Base-by-base conservation (phyloP, 2,888 invertebrate genomes). In the Orthosia cruda region DNA sequence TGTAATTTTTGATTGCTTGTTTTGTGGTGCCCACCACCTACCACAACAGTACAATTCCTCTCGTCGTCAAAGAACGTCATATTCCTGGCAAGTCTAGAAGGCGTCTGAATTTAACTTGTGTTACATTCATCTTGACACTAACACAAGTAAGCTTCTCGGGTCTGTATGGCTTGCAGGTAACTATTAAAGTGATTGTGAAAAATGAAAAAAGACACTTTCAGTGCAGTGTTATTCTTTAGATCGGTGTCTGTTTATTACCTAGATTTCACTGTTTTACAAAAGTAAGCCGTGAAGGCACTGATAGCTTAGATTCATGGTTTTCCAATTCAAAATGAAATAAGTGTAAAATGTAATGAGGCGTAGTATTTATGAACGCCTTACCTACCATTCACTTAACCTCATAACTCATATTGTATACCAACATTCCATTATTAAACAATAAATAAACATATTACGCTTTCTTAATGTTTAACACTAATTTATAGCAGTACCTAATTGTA, bases 101-200 rank as follows among this genome's bases (percentile, higher is more conserved):
- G 32, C 52, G 55, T 69, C 49, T 81, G 82, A 85, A 85, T 63
- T 32, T 62, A 49, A 71, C 85, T 75, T 81, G 85, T 82, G 77
- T 85, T 69, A 71, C 57, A 66, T 40, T 23, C 2, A 13, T 49
- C 13, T 62, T 57, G 64, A 20, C n/a, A 26, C 59, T 85, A 61
- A 76, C 85, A 85, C 85, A 71, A 81, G 81, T 62, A 62, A 71
- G 68, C 61, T 85, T 82, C 77, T 71, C 16, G 76, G 16, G 68
- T 75, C 58, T 66, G 52, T 52, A 49, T n/a, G 85, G 45, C 85
- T 82, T 82, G 76, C 32, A 59, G 26, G 55, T 62, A 55, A 61
- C 54, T 69, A 55, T 80, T 67, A 49, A 55, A n/a, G 55, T 64
- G 85, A 75, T 75, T 81, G 71, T 82, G 55, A 66, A 32, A 69